phyloP scores from a whole-genome alignment of 2,888 invertebrate genomes.

The Theretra japonica region DNA sequence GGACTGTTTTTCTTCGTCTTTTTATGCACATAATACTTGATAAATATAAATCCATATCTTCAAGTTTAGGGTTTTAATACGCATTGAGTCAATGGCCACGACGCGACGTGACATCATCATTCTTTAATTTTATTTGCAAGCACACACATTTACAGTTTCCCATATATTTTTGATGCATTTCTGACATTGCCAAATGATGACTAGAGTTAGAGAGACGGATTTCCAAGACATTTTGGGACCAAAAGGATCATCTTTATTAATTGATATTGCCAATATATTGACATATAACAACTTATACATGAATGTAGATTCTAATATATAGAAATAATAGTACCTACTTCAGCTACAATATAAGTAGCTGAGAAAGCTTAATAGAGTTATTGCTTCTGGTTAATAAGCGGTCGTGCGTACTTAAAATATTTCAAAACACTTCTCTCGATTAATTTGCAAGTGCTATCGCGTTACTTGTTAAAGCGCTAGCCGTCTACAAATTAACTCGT shows the following conservation, averaged over 20 bases:
- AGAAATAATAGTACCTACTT: neutral
- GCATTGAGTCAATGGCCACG: too few species aligned
- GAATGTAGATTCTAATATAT: neutral
- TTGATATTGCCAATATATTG: too few species aligned
- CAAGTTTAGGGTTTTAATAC: neutral
- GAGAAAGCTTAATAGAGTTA: conserved; percentile 4
- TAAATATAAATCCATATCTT: neutral
- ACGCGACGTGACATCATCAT: too few species aligned
- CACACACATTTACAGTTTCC: too few species aligned
- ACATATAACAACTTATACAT: too few species aligned
- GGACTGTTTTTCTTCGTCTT: neutral
- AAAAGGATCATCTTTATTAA: too few species aligned
- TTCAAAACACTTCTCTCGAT: conserved; percentile 31
- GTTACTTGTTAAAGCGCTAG: conserved; percentile 23
- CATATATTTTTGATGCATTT: too few species aligned
- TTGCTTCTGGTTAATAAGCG: conserved; percentile 17
- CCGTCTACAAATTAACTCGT: conserved; percentile 19
- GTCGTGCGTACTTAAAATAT: conserved; percentile 24
- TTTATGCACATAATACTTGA: neutral
- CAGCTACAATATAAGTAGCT: neutral
- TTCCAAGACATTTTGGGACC: too few species aligned
- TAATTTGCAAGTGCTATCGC: conserved; percentile 36
- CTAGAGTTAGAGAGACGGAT: too few species aligned
- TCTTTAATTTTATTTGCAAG: too few species aligned
- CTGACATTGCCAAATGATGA: too few species aligned